Base-by-base conservation (phyloP, 1,140 invertebrate genomes). In the Drosophila subobscura region DNA sequence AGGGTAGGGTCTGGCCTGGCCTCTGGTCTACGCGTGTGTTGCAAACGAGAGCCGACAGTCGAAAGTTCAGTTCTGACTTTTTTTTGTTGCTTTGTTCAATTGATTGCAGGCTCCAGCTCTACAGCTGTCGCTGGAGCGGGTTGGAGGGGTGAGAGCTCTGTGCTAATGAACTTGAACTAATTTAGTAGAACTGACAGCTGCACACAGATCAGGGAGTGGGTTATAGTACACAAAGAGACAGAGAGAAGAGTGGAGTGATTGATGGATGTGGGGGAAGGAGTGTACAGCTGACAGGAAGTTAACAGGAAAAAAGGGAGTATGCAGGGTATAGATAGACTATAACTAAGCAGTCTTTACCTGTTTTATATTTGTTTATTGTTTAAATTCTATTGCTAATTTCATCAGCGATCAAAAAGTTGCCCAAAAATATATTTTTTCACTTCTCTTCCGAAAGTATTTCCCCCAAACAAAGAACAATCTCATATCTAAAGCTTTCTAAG, bases 161-260 rank as follows among this genome's bases (percentile, higher is more conserved):
- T 61, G 57, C 60, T 83, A 80, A 80, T 72, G 79, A 81, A 77
- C 79, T 78, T 78, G 76, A 78, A 78, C 75, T 78, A 78, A 77
- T 77, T 78, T 41, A 42, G 50, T 73, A 50, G 40, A 56, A 40
- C 47, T 41, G 54, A 70, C 65, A 70, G 52, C 45, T 56, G 63
- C 63, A 27, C 63, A 27, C 23, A 4, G 65, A 67, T 54, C 65
- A 22, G 12, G n/a, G 23, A 47, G 12, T 22, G 37, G 37, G 4
- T 8, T 20, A 10, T 20, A 10, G 20, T 4, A 22, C 45, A 46
- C 49, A n/a, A 33, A 55, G 27, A 14, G 7, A 3, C 37, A 27
- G 37, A 16, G 27, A 14, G 27, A 16, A 33, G 5, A 37, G 14
- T 41, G 50, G 5, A 37, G 14, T 41, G 50, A 60, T 55, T 60